These are phyloP conservation scores for Eonycteris spelaea DNA, from an alignment of 2,113 vertebrate species.

Conservation along the genomic window DNA sequence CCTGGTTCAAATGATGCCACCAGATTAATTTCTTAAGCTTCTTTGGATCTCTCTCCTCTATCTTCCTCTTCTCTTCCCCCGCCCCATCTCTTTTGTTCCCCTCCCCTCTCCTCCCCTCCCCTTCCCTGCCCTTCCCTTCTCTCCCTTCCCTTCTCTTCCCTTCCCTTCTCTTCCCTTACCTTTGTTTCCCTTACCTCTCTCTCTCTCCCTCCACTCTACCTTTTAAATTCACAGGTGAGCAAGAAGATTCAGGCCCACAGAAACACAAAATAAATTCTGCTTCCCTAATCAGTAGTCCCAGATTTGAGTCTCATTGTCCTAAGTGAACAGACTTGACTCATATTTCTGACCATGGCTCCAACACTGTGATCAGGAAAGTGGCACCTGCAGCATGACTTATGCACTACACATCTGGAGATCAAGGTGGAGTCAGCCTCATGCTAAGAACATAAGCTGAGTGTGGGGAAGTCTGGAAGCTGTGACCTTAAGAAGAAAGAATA, in stretches of 20 bases:
- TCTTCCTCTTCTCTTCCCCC: neutral
- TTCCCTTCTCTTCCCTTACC: neutral
- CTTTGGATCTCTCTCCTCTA: neutral
- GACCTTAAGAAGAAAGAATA: neutral
- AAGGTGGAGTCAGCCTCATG: neutral
- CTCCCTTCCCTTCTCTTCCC: too few relatives aligned
- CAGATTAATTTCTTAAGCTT: neutral
- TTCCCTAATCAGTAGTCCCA: neutral
- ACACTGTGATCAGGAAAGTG: neutral
- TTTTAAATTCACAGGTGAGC: neutral
- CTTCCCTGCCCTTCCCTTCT: too few relatives aligned
- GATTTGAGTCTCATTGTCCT: neutral
- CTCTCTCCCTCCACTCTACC: neutral
- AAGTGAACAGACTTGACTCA: neutral
- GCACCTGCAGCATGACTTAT: neutral
- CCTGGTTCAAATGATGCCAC: neutral
- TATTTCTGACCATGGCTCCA: neutral
- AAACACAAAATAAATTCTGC: neutral
- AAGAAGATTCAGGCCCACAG: neutral
- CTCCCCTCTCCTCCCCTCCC: too few relatives aligned
- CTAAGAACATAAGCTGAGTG: neutral
- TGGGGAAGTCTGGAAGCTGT: neutral
- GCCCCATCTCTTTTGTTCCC: too few relatives aligned
- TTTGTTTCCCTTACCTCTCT: too few relatives aligned
- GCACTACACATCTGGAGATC: neutral